A percentile compares a stretch with the other conserved stretches of the same genome.
Conservation (phyloP, 1,140 invertebrate species). For the Apolygus lucorum region DNA sequence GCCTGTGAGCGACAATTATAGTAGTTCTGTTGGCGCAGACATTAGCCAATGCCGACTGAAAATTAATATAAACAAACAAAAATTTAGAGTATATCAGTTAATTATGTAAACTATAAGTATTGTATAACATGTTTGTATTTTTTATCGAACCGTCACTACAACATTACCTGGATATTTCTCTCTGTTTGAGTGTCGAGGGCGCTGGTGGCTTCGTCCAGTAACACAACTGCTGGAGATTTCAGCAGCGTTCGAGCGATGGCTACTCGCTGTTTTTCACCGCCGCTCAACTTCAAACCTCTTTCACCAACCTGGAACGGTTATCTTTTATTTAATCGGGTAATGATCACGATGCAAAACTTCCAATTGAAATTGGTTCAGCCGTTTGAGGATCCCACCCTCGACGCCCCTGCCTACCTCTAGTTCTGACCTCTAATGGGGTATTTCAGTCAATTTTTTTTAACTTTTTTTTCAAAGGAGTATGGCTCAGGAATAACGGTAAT, state of each 20-base stretch:
- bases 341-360: too few relatives aligned
- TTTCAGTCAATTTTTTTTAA: too few relatives aligned
- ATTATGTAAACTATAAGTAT: too few relatives aligned
- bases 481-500: too few relatives aligned
- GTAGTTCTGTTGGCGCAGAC: constrained; percentile 81
- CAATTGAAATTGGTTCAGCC: too few relatives aligned
- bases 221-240: constrained; percentile 75
- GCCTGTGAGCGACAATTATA: constrained; percentile 82
- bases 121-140: too few relatives aligned
- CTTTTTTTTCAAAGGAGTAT: too few relatives aligned
- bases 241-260: constrained; percentile 85
- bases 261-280: constrained; percentile 88
- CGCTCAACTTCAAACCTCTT: constrained; percentile 67
- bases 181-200: constrained; percentile 77
- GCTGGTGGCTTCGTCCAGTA: constrained; percentile 85
- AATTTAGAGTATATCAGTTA: neutral
- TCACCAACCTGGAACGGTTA: constrained; percentile 61
- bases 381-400: too few relatives aligned
- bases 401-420: too few relatives aligned
- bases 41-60: constrained; percentile 55
- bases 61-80: constrained; percentile 15
- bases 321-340: too few relatives aligned
- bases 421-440: too few relatives aligned
- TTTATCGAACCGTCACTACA: too few relatives aligned
- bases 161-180: constrained; percentile 64